Evolutionary conservation across 2,888 invertebrate species (phyloP).

Genomic region (Erpobdella octoculata): DNA sequence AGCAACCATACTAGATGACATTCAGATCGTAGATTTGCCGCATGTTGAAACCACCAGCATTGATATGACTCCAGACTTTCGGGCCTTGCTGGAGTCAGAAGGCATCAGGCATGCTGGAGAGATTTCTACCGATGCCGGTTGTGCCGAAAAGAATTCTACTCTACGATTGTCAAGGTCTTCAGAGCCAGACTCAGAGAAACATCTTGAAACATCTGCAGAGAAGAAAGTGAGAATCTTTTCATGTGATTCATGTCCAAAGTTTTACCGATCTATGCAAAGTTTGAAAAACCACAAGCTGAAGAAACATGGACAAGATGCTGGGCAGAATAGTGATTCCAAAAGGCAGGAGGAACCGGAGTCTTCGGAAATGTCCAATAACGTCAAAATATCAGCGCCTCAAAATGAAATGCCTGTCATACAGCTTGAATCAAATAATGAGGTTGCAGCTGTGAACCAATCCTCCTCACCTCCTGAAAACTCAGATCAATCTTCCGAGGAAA

Average conservation of each 20-base stretch:
- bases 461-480: background rate
- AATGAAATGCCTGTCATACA: too few species aligned
- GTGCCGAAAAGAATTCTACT: constrained; percentile 35
- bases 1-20: background rate
- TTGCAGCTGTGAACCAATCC: background rate
- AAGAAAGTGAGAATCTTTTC: constrained; percentile 43
- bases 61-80: background rate
- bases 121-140: constrained; percentile 40
- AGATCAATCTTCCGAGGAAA: background rate
- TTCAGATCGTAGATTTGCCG: background rate
- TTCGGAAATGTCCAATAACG: background rate
- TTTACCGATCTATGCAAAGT: constrained; percentile 38
- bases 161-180: background rate
- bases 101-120: background rate
- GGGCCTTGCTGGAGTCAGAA: background rate
- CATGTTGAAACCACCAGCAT: background rate
- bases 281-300: constrained; percentile 24
- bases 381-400: background rate
- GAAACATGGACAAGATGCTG: background rate
- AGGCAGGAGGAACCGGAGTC: too few species aligned
- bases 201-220: constrained; percentile 26
- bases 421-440: too few species aligned
- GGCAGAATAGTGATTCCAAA: background rate
- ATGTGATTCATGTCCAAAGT: constrained; percentile 47
- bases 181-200: background rate